Evolutionary conservation across 1,140 invertebrate species (phyloP).

Genomic region (Aleiodes sp.): DNA sequence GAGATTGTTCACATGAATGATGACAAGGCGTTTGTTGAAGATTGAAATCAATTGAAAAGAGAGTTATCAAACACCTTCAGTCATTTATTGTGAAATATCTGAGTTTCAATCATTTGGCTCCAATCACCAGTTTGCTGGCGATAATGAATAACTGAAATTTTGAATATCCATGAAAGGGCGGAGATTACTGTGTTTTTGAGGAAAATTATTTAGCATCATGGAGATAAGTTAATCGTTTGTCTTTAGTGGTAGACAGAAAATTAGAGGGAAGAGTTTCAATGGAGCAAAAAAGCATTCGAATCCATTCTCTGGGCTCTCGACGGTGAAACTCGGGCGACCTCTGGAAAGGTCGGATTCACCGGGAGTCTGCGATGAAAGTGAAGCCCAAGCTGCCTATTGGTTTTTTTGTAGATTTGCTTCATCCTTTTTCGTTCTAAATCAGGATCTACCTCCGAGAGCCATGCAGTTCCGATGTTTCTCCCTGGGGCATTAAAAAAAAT

Average conservation of each 20-base stretch:
- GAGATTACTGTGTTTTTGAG: background rate
- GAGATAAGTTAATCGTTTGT: too few relatives aligned
- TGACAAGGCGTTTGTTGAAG: background rate
- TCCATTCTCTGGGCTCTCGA: slow-evolving; percentile 3
- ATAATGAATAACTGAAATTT: background rate
- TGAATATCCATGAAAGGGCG: background rate
- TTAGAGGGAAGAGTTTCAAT: background rate
- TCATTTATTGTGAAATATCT: background rate
- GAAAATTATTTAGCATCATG: too few relatives aligned
- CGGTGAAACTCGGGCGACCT: slow-evolving; percentile 62
- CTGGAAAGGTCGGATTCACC: slow-evolving; percentile 54
- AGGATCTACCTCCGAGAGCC: background rate
- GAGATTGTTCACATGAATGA: slow-evolving; percentile 10
- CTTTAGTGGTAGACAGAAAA: too few relatives aligned
- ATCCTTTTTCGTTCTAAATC: background rate
- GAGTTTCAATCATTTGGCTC: background rate
- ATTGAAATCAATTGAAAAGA: slow-evolving; percentile 7
- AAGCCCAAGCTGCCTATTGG: too few relatives aligned
- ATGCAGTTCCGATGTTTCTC: too few relatives aligned
- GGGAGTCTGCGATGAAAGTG: slow-evolving; percentile 57
- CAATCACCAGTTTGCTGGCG: background rate
- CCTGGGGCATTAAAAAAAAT: too few relatives aligned
- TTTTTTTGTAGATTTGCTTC: background rate
- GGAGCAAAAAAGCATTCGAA: background rate
- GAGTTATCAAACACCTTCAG: background rate